phyloP scores from a whole-genome alignment of 2,113 vertebrate species.

The Nibea albiflora region DNA sequence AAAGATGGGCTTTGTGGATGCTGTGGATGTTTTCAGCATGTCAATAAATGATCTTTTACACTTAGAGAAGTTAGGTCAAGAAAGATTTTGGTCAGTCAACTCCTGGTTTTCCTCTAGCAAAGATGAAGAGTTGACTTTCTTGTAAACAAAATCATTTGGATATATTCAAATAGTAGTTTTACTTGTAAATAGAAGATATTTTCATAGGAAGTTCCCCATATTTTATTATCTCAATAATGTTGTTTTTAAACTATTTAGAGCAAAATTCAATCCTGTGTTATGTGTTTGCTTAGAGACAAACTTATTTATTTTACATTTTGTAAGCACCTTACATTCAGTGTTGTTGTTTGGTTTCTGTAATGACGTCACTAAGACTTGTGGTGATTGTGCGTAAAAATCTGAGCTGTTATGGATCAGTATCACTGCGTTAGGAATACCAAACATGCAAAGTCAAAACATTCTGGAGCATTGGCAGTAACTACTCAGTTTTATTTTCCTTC shows the following conservation, averaged over 20 bases:
- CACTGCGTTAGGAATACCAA: neutral
- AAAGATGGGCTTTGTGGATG: neutral
- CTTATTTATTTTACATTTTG: too few relatives aligned
- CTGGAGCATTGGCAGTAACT: neutral
- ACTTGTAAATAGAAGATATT: slow-evolving; percentile 31
- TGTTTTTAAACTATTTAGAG: neutral
- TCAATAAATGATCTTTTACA: neutral
- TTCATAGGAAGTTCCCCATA: neutral
- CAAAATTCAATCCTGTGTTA: too few relatives aligned
- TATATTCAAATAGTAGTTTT: slow-evolving; percentile 49
- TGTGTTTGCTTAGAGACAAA: too few relatives aligned
- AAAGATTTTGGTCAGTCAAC: neutral
- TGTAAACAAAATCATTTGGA: slow-evolving; percentile 20
- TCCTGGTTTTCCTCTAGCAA: neutral
- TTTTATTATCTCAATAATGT: neutral
- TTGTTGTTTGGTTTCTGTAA: too few relatives aligned
- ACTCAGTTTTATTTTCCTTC: neutral
- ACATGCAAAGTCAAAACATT: neutral
- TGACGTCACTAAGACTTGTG: neutral
- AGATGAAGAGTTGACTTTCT: neutral
- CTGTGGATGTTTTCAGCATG: neutral
- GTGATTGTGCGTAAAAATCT: neutral
- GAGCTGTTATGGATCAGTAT: neutral
- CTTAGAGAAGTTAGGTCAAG: neutral
- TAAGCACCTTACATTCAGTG: too few relatives aligned